These are phyloP conservation scores for Monoplex corrugatus DNA, from an alignment of 2,888 invertebrate species.

Conservation along the genomic window DNA sequence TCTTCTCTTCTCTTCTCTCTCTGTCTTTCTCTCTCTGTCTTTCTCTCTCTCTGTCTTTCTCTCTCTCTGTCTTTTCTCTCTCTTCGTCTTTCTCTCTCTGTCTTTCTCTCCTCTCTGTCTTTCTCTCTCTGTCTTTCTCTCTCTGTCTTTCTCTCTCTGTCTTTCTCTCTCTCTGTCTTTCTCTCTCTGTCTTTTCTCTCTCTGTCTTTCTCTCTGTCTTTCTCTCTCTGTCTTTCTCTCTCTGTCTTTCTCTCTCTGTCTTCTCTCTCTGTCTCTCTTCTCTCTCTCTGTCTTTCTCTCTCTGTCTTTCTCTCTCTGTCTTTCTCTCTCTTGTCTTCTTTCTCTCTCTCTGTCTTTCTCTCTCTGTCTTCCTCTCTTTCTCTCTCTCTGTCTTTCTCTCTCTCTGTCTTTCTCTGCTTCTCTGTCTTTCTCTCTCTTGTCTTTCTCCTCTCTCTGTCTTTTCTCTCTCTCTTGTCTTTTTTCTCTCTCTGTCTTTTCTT, in stretches of 20 bases:
- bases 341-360: too few species aligned
- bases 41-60: neutral
- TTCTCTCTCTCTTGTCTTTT: too few species aligned
- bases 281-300: neutral
- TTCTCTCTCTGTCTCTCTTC: neutral
- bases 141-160: neutral
- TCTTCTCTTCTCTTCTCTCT: neutral
- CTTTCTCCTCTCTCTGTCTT: too few species aligned
- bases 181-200: neutral
- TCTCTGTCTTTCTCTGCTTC: too few species aligned
- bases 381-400: too few species aligned
- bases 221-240: neutral
- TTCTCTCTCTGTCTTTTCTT: too few species aligned
- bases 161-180: neutral
- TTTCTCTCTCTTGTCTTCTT: too few species aligned
- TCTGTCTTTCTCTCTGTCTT: neutral
- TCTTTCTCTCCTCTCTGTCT: neutral
- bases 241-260: neutral
- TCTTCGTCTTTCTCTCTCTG: neutral
- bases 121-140: neutral
- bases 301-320: conserved; percentile 2
- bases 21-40: neutral
- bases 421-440: too few species aligned
- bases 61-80: neutral
- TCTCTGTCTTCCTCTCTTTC: too few species aligned